phyloP scores from a whole-genome alignment of 2,113 vertebrate genomes.

The Cephalopholis sonnerati region DNA sequence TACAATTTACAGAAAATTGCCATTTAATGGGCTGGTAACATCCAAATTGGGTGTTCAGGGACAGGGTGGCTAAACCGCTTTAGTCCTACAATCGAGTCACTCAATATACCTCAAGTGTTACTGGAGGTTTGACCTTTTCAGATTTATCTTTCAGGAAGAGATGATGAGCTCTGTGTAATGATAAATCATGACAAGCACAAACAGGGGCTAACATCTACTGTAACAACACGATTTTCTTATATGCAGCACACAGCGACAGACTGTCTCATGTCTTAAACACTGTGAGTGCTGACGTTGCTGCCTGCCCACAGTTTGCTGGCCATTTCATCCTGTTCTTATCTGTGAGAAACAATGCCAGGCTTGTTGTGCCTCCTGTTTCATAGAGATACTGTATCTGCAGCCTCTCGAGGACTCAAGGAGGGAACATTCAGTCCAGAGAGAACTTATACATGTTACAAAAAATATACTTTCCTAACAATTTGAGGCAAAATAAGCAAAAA shows the following conservation, averaged over 20 bases:
- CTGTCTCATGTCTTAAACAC: neutral
- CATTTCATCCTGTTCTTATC: conserved; percentile 37
- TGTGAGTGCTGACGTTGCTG: neutral
- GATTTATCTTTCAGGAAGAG: neutral
- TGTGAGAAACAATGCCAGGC: conserved; percentile 29
- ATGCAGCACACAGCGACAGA: conserved; percentile 8
- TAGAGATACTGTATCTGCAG: conserved; percentile 41
- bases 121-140: too few species aligned
- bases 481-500: neutral
- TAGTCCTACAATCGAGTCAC: too few species aligned
- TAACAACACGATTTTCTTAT: neutral
- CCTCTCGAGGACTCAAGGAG: neutral
- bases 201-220: neutral
- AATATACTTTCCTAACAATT: neutral
- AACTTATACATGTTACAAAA: conserved; percentile 24
- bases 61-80: too few species aligned
- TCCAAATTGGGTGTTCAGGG: too few species aligned
- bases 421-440: neutral
- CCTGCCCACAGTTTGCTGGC: conserved; percentile 34
- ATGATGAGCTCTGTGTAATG: neutral
- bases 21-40: too few species aligned
- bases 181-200: neutral
- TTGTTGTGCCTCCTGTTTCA: conserved; percentile 24
- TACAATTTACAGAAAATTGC: too few species aligned
- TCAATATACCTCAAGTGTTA: too few species aligned